Conservation (phyloP, 2,797 vertebrate genomes). For the Melopsittacus undulatus region DNA sequence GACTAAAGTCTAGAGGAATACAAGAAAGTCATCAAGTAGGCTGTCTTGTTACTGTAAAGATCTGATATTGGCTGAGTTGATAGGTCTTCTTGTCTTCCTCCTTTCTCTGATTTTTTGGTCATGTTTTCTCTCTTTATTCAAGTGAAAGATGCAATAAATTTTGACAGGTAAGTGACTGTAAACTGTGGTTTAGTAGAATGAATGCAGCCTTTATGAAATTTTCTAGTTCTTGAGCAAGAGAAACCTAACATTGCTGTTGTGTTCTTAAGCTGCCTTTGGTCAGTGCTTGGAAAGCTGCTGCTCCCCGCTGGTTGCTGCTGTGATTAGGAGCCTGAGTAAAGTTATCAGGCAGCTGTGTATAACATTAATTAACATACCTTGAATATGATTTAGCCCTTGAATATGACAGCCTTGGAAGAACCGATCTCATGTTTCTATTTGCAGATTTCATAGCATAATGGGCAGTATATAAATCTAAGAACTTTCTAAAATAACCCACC, state of each 20-base stretch:
- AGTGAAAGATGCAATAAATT: neutral
- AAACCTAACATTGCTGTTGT: neutral
- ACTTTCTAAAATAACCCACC: neutral
- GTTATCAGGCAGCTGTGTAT: neutral
- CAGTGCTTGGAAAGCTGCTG: conserved; percentile 12
- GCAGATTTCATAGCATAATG: neutral
- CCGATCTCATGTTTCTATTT: neutral
- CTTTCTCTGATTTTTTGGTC: neutral
- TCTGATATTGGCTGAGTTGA: neutral
- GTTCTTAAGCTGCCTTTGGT: neutral
- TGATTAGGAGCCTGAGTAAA: neutral
- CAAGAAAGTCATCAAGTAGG: neutral
- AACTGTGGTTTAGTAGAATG: neutral
- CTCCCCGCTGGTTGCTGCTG: neutral
- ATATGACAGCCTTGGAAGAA: neutral
- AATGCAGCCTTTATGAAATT: conserved; percentile 31
- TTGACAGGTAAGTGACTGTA: neutral
- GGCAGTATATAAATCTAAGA: neutral
- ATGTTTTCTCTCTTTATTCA: neutral
- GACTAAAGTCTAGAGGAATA: neutral
- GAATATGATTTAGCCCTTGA: neutral
- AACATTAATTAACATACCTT: neutral
- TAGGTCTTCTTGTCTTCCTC: neutral
- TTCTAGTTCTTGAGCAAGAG: neutral
- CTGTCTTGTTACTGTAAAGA: neutral